Evolutionary conservation across 2,797 vertebrate species (phyloP).

Genomic region (Artibeus jamaicensis): DNA sequence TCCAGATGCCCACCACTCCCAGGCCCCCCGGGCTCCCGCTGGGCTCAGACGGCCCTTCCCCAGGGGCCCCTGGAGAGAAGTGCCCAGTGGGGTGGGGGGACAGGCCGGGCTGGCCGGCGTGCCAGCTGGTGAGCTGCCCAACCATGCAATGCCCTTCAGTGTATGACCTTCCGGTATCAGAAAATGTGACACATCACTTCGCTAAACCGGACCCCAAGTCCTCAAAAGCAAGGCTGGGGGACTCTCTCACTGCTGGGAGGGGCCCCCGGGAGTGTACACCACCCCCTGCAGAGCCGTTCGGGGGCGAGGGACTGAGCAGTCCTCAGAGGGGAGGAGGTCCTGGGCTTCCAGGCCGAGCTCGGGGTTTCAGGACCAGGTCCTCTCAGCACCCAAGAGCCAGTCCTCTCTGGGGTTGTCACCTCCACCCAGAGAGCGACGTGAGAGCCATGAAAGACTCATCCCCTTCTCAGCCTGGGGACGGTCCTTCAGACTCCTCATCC

Average conservation of each 20-base stretch:
- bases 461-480: not conserved
- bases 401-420: not conserved
- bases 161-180: not conserved
- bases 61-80: not conserved
- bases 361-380: not conserved
- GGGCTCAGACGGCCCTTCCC: not conserved
- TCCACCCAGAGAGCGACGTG: rapidly evolving
- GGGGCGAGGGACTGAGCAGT: no score
- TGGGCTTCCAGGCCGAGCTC: no score
- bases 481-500: not conserved
- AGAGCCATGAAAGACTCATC: not conserved
- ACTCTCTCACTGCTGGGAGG: not conserved
- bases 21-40: not conserved
- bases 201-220: not conserved
- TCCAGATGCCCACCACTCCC: no score
- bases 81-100: not conserved
- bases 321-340: rapidly evolving
- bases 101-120: not conserved
- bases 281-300: not conserved
- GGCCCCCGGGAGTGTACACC: not conserved
- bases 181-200: not conserved
- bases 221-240: not conserved
- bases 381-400: not conserved
- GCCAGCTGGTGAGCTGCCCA: no score
- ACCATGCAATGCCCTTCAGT: not conserved